A percentile compares a stretch with the other conserved stretches of the same genome.
Conservation (phyloP, 1,140 invertebrate species). For the Lepidostoma basale region DNA sequence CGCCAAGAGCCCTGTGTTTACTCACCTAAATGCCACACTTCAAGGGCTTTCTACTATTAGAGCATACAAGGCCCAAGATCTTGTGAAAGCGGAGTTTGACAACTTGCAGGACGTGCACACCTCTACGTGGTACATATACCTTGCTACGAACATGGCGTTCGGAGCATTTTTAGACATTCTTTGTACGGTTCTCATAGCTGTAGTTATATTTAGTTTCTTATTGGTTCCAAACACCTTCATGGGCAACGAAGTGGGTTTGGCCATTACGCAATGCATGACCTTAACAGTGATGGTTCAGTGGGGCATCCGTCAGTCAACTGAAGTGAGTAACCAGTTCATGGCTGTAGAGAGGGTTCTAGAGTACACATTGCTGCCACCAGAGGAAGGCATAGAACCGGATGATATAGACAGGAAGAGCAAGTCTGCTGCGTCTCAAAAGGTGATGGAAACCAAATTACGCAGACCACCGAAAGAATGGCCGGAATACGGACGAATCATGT, state of each 20-base stretch:
- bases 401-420: slow-evolving; percentile 56
- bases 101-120: slow-evolving; percentile 65
- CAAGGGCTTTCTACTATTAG: slow-evolving; percentile 79
- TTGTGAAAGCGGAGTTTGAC: slow-evolving; percentile 70
- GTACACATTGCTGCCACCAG: slow-evolving; percentile 69
- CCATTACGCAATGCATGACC: slow-evolving; percentile 81
- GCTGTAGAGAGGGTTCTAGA: slow-evolving; percentile 80
- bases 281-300: slow-evolving; percentile 84
- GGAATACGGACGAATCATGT: slow-evolving; percentile 65
- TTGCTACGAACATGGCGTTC: slow-evolving; percentile 70
- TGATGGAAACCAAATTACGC: slow-evolving; percentile 68
- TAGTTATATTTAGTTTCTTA: slow-evolving; percentile 69
- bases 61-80: slow-evolving; percentile 66
- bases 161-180: slow-evolving; percentile 72
- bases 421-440: slow-evolving; percentile 54
- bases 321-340: slow-evolving; percentile 82
- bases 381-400: slow-evolving; percentile 58
- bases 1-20: slow-evolving; percentile 75
- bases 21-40: slow-evolving; percentile 75
- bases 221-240: slow-evolving; percentile 50
- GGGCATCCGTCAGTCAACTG: slow-evolving; percentile 79
- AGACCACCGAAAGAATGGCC: slow-evolving; percentile 72
- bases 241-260: slow-evolving; percentile 76
- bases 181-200: slow-evolving; percentile 66
- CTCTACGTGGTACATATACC: slow-evolving; percentile 72